Conservation (phyloP, 2,113 vertebrate species). For the Gymnobelideus leadbeateri region DNA sequence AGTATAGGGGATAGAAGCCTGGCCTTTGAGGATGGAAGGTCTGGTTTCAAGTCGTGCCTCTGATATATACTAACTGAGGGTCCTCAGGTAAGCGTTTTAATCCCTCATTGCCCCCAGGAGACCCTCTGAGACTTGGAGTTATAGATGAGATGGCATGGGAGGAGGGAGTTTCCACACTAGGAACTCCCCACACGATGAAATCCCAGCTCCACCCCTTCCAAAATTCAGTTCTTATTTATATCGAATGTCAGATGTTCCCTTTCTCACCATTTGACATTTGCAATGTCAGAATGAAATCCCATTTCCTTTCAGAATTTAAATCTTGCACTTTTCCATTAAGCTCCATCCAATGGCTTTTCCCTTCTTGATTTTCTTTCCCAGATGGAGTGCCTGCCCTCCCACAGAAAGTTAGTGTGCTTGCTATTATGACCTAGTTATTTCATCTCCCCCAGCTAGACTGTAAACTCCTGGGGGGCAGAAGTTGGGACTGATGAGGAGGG, state of each 20-base stretch:
- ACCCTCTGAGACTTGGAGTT: background rate
- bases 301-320: conserved; percentile 57
- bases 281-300: conserved; percentile 58
- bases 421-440: conserved; percentile 55
- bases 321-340: conserved; percentile 56
- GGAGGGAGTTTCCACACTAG: background rate
- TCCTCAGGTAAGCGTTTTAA: background rate
- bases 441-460: background rate
- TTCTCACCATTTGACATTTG: conserved; percentile 69
- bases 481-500: conserved; percentile 7
- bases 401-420: conserved; percentile 55
- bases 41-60: background rate
- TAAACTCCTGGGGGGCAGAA: conserved; percentile 50
- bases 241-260: conserved; percentile 61
- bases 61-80: background rate
- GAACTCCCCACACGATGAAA: background rate
- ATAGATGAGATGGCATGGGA: background rate
- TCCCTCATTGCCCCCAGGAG: background rate
- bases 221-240: conserved; percentile 39
- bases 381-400: conserved; percentile 13
- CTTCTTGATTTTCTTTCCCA: conserved; percentile 52
- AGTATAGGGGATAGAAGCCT: too few relatives aligned
- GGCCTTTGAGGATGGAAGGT: too few relatives aligned
- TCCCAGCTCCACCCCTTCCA: background rate
- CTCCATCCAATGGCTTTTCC: conserved; percentile 10